phyloP scores from a whole-genome alignment of 2,797 vertebrate species.

The Anguilla obscura region DNA sequence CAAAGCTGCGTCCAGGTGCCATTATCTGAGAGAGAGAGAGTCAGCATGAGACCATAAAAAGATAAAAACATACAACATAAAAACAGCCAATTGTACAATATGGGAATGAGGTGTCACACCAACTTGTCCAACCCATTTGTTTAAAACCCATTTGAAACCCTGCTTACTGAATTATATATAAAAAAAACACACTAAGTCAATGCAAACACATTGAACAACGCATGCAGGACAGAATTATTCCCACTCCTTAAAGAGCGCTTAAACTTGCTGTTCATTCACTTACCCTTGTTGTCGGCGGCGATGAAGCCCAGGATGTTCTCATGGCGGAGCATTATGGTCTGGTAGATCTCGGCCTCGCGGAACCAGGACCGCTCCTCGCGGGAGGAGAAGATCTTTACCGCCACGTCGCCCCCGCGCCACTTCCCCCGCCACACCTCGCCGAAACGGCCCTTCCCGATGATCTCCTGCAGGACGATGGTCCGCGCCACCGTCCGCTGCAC shows the following conservation, averaged over 20 bases:
- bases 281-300: conserved; percentile 95
- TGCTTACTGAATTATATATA: neutral
- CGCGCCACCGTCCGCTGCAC: conserved; percentile 92
- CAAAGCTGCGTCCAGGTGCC: conserved; percentile 96
- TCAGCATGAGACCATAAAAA: neutral
- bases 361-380: conserved; percentile 96
- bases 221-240: neutral
- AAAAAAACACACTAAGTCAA: neutral
- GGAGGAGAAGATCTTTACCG: conserved; percentile 95
- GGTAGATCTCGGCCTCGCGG: conserved; percentile 92
- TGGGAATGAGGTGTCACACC: too few relatives aligned
- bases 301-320: conserved; percentile 96
- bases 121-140: neutral
- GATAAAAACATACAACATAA: too few relatives aligned
- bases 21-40: conserved; percentile 72
- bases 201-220: neutral
- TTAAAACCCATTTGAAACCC: neutral
- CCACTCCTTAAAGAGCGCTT: neutral
- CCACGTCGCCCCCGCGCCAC: conserved; percentile 91
- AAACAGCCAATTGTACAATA: too few relatives aligned
- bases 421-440: conserved; percentile 93
- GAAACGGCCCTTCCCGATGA: conserved; percentile 92
- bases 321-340: conserved; percentile 92
- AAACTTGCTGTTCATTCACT: neutral
- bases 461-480: conserved; percentile 93